Evolutionary conservation across 1,140 invertebrate genomes (phyloP), one percentile per base, ranked within the genome.

Genomic region (Tribolium castaneum): DNA sequence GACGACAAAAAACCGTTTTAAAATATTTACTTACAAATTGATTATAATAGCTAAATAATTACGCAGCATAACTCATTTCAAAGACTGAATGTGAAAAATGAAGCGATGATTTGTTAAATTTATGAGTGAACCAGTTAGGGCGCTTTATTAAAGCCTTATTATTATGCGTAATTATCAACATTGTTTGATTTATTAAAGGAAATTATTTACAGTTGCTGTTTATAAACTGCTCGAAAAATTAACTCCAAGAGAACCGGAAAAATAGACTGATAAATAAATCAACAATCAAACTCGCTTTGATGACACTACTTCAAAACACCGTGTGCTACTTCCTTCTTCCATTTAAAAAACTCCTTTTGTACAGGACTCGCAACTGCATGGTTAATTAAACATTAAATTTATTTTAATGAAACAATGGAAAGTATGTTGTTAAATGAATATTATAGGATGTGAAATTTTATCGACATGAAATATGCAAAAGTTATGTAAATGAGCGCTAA

Each of bases 61-160:
- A 25, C 14, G 7, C 19, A 9, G 25, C 54, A 59, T 25, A 45
- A 45, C n/a, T 59, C 16, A 59, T 59, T 22, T 9, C 10, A 59
- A 59, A 25, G 54, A 19, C 22, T 59, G 22, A 59, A 59, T 59
- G 14, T 59, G 51, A 52, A 52, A 59, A 59, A 59, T 59, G 54
- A 5, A 59, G 14, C 22, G 54, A 59, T 30, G 54, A 59, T 59
- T 59, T 59, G 16, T 25, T n/a, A 59, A 59, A 59, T 59, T 59
- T 59, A 25, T 59, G 14, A 22, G 19, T 19, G 19, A n/a, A 25
- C 10, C 54, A 59, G 54, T 22, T 59, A n/a, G 19, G 54, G 19
- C 19, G 54, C 13, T 52, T 19, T 16, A 52, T 16, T 16, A 19
- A 45, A 45, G 39, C 2, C 39, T 45, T 45, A 45, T 45, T 45